These are phyloP conservation scores for Thamnophis elegans DNA, from an alignment of 2,797 vertebrate species.

Conservation along the genomic window DNA sequence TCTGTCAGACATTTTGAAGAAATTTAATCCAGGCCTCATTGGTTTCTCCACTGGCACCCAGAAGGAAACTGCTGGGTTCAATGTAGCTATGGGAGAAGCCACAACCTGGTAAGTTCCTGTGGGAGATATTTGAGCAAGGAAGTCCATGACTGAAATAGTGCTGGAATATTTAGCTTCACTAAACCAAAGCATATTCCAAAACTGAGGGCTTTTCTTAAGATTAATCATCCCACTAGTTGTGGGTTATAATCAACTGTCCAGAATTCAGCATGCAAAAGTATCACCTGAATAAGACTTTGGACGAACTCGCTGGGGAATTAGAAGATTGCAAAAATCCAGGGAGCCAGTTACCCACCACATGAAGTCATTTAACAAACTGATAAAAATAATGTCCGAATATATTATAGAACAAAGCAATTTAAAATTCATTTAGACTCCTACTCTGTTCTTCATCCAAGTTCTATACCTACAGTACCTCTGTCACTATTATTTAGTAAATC, in stretches of 20 bases:
- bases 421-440: background rate
- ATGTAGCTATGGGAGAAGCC: constrained; percentile 79
- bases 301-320: background rate
- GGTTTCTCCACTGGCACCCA: constrained; percentile 81
- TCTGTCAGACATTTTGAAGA: constrained; percentile 87
- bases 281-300: background rate
- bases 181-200: background rate
- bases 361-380: background rate
- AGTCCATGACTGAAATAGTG: background rate
- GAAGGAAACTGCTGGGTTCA: constrained; percentile 76
- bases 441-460: background rate
- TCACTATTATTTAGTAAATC: background rate
- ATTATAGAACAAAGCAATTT: background rate
- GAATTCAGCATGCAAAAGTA: background rate
- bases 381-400: background rate
- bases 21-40: constrained; percentile 84
- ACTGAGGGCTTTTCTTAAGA: background rate
- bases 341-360: background rate
- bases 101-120: constrained; percentile 76
- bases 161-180: background rate
- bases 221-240: background rate
- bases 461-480: too few species aligned
- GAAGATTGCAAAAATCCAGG: background rate
- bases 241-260: background rate
- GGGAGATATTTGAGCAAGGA: accelerated